Percentiles rank a stretch among this genome's conserved stretches.
Evolutionary conservation across 64 coral and sea anemone species (phyloP).

Genomic region (Montipora capricornis): DNA sequence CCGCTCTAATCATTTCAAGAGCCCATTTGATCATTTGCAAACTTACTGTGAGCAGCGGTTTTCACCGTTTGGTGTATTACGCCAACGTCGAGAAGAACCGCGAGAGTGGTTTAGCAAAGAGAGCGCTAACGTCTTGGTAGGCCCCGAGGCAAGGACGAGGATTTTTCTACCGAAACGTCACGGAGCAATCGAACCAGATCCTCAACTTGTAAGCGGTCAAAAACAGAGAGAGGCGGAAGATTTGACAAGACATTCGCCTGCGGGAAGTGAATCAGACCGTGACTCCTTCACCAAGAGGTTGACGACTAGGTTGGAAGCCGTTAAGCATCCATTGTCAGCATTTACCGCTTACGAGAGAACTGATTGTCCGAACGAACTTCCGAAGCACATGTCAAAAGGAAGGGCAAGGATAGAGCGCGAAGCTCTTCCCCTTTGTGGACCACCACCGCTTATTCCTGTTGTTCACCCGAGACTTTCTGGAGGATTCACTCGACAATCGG

Average conservation of each 20-base stretch:
- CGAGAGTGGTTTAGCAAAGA: neutral
- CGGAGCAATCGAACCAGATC: neutral
- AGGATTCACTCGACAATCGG: neutral
- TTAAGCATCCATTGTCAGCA: neutral
- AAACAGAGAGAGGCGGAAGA: neutral
- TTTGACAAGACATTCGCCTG: neutral
- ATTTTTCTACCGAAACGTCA: slow-evolving; percentile 40
- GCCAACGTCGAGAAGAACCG: slow-evolving; percentile 31
- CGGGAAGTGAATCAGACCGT: neutral
- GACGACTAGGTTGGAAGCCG: neutral
- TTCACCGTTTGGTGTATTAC: slow-evolving; percentile 7
- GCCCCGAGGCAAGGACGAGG: slow-evolving; percentile 34
- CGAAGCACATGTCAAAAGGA: neutral
- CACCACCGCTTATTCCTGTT: slow-evolving; percentile 30
- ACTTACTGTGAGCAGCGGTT: neutral
- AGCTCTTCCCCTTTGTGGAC: neutral
- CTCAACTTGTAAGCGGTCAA: neutral
- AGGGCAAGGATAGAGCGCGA: slow-evolving; percentile 23
- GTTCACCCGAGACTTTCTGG: neutral
- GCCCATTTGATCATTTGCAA: neutral
- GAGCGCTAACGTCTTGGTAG: neutral
- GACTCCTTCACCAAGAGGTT: neutral
- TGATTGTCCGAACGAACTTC: neutral
- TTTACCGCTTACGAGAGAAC: neutral
- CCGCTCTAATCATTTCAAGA: neutral